phyloP scores from a whole-genome alignment of 2,797 vertebrate species.

The Aeoliscus strigatus region DNA sequence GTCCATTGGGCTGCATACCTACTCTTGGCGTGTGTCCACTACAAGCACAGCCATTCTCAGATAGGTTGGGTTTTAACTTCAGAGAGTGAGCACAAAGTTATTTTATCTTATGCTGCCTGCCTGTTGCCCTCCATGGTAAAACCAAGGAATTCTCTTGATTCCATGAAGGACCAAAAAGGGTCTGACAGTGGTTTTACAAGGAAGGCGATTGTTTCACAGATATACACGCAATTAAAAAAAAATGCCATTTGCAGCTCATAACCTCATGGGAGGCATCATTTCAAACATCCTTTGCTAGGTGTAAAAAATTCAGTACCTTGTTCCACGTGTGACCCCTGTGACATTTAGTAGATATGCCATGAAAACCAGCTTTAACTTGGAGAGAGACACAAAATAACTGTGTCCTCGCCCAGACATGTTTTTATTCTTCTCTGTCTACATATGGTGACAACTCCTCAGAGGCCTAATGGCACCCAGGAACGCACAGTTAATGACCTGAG shows the following conservation, averaged over 20 bases:
- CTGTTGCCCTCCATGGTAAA: constrained; percentile 51
- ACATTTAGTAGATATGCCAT: constrained; percentile 14
- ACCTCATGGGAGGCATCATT: constrained; percentile 19
- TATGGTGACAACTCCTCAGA: constrained; percentile 46
- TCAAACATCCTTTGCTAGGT: background rate
- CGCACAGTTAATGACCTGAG: constrained; percentile 49
- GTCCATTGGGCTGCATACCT: constrained; percentile 80
- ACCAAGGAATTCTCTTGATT: constrained; percentile 57
- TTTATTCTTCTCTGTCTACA: constrained; percentile 31
- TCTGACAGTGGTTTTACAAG: constrained; percentile 20
- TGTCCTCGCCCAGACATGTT: constrained; percentile 24
- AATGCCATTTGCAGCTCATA: constrained; percentile 27
- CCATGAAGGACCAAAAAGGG: constrained; percentile 36
- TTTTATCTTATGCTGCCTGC: constrained; percentile 68
- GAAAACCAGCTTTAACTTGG: no score
- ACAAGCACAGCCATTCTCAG: constrained; percentile 76
- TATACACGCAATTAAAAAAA: constrained; percentile 13
- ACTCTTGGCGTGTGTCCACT: constrained; percentile 73
- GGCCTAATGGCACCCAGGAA: constrained; percentile 53
- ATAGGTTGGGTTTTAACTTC: constrained; percentile 73
- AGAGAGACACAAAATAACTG: constrained; percentile 46
- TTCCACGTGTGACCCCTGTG: constrained; percentile 13
- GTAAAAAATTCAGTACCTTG: background rate
- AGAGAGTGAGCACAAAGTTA: constrained; percentile 67
- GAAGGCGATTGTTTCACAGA: constrained; percentile 26